Percentiles rank a stretch among this genome's conserved stretches.
phyloP scores from a whole-genome alignment of 2,888 invertebrate species.

The Lycophotia porphyrea region DNA sequence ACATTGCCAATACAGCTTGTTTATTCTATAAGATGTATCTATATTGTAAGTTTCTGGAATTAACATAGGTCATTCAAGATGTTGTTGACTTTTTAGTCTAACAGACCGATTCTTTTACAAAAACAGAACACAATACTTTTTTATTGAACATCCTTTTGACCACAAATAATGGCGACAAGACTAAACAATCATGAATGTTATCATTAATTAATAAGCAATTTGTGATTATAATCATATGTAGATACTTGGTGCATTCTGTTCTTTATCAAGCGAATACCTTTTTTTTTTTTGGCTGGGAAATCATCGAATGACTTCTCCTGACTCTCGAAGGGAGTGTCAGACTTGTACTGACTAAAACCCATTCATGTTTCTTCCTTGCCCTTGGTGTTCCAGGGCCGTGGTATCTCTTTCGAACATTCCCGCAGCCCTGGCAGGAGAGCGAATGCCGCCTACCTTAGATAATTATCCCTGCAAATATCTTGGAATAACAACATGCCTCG shows the following conservation, averaged over 20 bases:
- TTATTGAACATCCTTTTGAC: conserved; percentile 15
- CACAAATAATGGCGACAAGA: not conserved
- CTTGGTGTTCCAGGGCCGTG: too few species aligned
- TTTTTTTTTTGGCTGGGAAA: too few species aligned
- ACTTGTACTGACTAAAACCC: too few species aligned
- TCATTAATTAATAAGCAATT: not conserved
- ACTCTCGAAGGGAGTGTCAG: too few species aligned
- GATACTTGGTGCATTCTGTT: not conserved
- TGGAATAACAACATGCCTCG: too few species aligned
- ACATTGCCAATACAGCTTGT: not conserved
- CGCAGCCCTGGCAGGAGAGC: too few species aligned
- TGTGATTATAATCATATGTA: not conserved
- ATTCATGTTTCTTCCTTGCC: too few species aligned
- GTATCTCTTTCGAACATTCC: too few species aligned
- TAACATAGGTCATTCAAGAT: not conserved
- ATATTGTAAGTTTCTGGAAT: not conserved
- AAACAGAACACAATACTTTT: not conserved
- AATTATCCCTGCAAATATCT: too few species aligned
- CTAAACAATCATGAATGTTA: conserved; percentile 6
- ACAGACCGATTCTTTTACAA: conserved; percentile 2
- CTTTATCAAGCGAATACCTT: too few species aligned
- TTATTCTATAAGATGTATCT: not conserved
- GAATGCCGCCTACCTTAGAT: too few species aligned
- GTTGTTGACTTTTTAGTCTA: conserved; percentile 8
- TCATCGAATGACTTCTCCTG: too few species aligned